Evolutionary conservation across 2,113 vertebrate genomes (phyloP).

Genomic region (Tragelaphus scriptus): DNA sequence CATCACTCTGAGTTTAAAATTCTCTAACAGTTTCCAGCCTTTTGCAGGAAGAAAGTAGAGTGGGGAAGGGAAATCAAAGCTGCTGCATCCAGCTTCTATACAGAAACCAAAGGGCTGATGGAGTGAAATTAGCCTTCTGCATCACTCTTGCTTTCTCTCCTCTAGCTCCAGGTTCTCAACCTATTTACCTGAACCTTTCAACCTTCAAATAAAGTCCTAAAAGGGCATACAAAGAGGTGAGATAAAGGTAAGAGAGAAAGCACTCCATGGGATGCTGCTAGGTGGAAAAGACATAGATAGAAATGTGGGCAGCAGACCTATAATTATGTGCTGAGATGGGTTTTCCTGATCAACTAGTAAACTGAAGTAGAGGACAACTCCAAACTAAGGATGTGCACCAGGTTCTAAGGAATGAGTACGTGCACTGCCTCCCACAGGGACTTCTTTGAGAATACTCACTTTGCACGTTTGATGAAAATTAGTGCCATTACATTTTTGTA

Average conservation of each 20-base stretch:
- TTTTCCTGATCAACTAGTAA: background rate
- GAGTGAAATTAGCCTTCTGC: background rate
- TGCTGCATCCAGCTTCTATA: background rate
- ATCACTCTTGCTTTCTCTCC: background rate
- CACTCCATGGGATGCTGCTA: background rate
- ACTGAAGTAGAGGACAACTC: background rate
- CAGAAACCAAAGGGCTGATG: background rate
- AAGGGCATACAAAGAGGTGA: background rate
- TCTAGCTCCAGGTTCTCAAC: background rate
- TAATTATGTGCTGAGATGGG: background rate
- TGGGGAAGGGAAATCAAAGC: background rate
- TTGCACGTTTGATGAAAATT: constrained; percentile 23
- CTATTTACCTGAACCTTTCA: background rate
- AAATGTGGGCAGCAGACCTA: background rate
- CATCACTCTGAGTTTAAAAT: background rate
- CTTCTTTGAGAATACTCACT: background rate
- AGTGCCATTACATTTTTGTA: background rate
- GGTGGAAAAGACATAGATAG: background rate
- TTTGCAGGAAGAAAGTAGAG: background rate
- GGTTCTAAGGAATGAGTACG: background rate
- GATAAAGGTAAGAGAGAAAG: background rate
- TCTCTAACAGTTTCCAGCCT: background rate
- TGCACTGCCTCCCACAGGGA: background rate
- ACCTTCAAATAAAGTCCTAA: background rate
- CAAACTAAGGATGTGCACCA: background rate